Evolutionary conservation across 2,888 invertebrate species (phyloP), one percentile per base, ranked within the genome.

Genomic region (Morpho helenor): DNA sequence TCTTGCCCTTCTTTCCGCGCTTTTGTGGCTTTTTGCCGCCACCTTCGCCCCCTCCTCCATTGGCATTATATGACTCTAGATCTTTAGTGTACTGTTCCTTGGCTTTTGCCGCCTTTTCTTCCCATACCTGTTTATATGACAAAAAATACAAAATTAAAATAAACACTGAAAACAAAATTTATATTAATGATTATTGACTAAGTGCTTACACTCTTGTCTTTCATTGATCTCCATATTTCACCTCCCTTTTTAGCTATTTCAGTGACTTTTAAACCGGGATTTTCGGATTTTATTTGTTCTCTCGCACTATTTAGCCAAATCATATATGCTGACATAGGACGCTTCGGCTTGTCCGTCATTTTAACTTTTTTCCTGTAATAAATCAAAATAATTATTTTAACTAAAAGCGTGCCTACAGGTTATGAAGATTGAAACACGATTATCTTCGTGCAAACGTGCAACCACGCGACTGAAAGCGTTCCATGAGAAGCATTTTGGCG

Each of bases 161-260:
- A 50, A 43, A 44, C 57, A 47, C 49, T 10, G 52, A 7, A 45
- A 51, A 50, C 46, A 64, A 62, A 60, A 9, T 10, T 40, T n/a
- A 65, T 5, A 5, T 2, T 31, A 3, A 0, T 31, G 31, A 31
- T 31, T 31, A 31, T 31, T 31, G 31, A 0, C 31, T 31, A 31
- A 31, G 4, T 31, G 87, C 93, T 91, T 87, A 96, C 96, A 63
- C 95, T 93, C 91, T 97, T 98, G 75, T 97, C 96, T 74, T 95
- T 95, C 79, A 98, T 90, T 62, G 94, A 94, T 74, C 96, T 95
- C 99, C 99, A 99, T 91, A 97, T 91, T 91, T 99, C 98, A 52
- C 99, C 99, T 60, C 95, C 99, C 76, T 96, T 97, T 87, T 98
- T 98, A 47, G 98, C 95, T 62, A 99, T 94, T 76, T 99, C 99